Base-by-base conservation (phyloP, 2,113 vertebrate species). In the Dasypus novemcinctus region DNA sequence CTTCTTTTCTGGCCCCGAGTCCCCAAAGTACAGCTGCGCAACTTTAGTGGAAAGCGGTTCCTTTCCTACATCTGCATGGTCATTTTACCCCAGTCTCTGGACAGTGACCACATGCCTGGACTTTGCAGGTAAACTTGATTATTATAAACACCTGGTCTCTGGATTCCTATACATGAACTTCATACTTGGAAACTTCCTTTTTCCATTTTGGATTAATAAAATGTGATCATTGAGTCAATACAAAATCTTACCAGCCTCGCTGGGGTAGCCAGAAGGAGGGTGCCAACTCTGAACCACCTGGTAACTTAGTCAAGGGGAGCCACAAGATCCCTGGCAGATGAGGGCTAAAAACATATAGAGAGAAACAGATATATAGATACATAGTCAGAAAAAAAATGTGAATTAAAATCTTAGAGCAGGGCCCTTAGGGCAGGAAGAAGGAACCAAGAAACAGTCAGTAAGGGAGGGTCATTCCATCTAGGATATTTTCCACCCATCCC, bases 151-250 rank as follows among this genome's bases (percentile, higher is more conserved):
- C 63, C 33, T n/a, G 59, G n/a, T 29, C 14, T 31, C 7, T n/a
- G 4, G 29, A 49, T 29, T 80, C 52, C 38, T 61, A 0, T 38
- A 46, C 72, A 21, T 23, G 27, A 17, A 20, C 4, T 6, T 18
- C 9, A 38, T 7, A 23, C 43, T 0, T 7, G 36, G 13, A 59
- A 68, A 41, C 59, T n/a, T 41, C 0, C 1, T 25, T 12, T 43
- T 78, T 74, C 76, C 20, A 17, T 43, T 71, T 41, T 66, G 61
- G 29, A n/a, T 27, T 21, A n/a, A 18, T 52, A 36, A 63, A 69
- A 75, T 18, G 33, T 71, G 71, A 81, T 54, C 33, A 4, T 33
- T 78, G 23, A 29, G 17, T 59, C n/a, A 57, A 78, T 10, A 86
- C 43, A 63, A 75, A 90, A 71, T 9, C 31, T 61, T 61, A 36